Percentiles rank a stretch among this genome's conserved stretches.
phyloP scores from a whole-genome alignment of 2,797 vertebrate species.

The Phoebastria nigripes region DNA sequence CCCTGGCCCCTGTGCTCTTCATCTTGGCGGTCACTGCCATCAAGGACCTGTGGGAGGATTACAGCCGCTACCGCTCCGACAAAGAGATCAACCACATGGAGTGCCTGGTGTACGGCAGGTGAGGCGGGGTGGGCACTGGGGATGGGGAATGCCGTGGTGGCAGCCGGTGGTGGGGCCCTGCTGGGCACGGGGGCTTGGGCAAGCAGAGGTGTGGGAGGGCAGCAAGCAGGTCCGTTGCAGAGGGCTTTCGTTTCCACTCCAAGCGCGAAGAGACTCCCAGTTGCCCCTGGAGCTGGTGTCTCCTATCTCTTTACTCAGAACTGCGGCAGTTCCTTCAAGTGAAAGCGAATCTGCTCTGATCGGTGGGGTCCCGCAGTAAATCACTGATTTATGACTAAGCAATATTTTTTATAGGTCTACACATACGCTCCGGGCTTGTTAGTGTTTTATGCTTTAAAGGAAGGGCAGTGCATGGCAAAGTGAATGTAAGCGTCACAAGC shows the following conservation, averaged over 20 bases:
- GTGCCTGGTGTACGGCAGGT: conserved; percentile 94
- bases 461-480: not conserved
- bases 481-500: not conserved
- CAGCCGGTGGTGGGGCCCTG: rapidly evolving
- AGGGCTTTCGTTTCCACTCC: not conserved
- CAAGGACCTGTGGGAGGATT: conserved; percentile 97
- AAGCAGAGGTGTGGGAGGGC: rapidly evolving
- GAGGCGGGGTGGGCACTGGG: not conserved
- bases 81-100: conserved; percentile 95
- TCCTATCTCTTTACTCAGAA: not conserved
- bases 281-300: not conserved
- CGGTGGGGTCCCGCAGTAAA: not conserved
- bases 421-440: rapidly evolving
- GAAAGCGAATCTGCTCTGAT: rapidly evolving
- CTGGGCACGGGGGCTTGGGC: rapidly evolving
- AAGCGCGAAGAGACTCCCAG: not conserved
- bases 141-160: rapidly evolving
- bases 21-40: conserved; percentile 93
- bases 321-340: not conserved
- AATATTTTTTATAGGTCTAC: not conserved
- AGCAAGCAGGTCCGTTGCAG: not conserved
- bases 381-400: not conserved
- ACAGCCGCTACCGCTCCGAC: conserved; percentile 91
- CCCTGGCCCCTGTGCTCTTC: conserved; percentile 92
- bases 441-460: not conserved